Base-by-base conservation (phyloP, 2,113 vertebrate genomes). In the Gila orcuttii region DNA sequence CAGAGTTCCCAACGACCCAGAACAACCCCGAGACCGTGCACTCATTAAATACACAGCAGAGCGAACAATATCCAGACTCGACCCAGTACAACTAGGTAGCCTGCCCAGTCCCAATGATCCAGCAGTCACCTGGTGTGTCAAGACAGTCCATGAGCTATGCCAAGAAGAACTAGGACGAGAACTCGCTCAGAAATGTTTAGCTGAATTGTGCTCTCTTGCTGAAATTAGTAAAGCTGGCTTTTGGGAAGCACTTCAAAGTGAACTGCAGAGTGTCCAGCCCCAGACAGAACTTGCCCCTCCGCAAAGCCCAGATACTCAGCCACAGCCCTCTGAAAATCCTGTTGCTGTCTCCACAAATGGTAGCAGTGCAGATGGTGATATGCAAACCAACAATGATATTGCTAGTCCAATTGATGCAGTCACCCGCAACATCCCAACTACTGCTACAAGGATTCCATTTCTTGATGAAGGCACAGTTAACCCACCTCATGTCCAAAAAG, bases 191-290 rank as follows among this genome's bases (percentile, higher is more conserved):
- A 55, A 57, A 79, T 79, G 55, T 60, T 39, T 79, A 39, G 77
- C 52, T 60, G 77, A 79, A 60, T 39, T 79, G 42, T 39, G 77
- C 55, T 60, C 23, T 50, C 31, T 79, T 59, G 77, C 77, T 60
- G 77, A 45, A 60, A 79, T 36, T 60, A 60, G 77, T 60, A 79
- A 79, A 79, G 55, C 77, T 79, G 77, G 52, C n/a, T 79, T 79
- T 10, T 60, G 52, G 52, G 28, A 36, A 25, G 31, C 31, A 60
- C 17, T 79, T n/a, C 77, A 39, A 39, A 78, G 50, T 31, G 52
- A 33, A 39, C n/a, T 78, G 50, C 42, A 77, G 36, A 57, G 21
- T 78, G 76, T 17, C 47, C 47, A 57, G 47, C 47, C 25, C 19
- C n/a, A 78, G 33, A 57, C 52, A 57, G 52, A 57, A 13, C 52